A percentile compares a stretch with the other conserved stretches of the same genome.
Evolutionary conservation across 1,140 invertebrate species (phyloP).

Genomic region (Hestina assimilis): DNA sequence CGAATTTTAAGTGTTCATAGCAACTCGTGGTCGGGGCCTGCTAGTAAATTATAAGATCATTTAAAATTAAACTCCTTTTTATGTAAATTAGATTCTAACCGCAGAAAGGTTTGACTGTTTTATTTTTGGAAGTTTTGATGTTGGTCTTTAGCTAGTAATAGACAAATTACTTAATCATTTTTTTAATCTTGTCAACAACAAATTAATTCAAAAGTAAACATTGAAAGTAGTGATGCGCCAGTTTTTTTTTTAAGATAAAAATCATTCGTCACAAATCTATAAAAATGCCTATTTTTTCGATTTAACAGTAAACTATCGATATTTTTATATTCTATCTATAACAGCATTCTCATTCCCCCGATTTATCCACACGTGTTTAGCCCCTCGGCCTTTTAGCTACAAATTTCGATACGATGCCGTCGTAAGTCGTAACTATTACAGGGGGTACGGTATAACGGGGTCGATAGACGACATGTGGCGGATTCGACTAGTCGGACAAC

Average conservation of each 20-base stretch:
- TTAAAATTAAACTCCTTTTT: too few species aligned
- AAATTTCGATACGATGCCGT: conserved; percentile 20
- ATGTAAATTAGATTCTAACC: too few species aligned
- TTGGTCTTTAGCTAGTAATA: too few species aligned
- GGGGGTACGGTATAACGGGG: conserved; percentile 16
- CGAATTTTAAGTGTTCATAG: too few species aligned
- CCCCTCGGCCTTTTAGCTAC: conserved; percentile 24
- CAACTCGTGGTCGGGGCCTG: too few species aligned
- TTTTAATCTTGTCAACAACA: too few species aligned
- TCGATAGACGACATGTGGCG: conserved; percentile 13
- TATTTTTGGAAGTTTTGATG: too few species aligned
- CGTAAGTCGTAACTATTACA: conserved; percentile 24
- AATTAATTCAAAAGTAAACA: too few species aligned
- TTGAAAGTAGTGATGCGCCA: too few species aligned
- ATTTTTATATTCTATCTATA: neutral
- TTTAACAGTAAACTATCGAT: neutral
- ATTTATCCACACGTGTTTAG: conserved; percentile 25
- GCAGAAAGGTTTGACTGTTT: too few species aligned
- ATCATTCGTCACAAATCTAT: neutral
- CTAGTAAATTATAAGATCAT: too few species aligned
- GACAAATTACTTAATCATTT: too few species aligned
- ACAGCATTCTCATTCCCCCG: conserved; percentile 4
- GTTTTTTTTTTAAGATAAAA: neutral
- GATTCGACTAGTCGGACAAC: conserved; percentile 5
- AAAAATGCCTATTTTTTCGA: neutral